Evolutionary conservation across 2,888 invertebrate species (phyloP).

Genomic region (Drosophila leonis): DNA sequence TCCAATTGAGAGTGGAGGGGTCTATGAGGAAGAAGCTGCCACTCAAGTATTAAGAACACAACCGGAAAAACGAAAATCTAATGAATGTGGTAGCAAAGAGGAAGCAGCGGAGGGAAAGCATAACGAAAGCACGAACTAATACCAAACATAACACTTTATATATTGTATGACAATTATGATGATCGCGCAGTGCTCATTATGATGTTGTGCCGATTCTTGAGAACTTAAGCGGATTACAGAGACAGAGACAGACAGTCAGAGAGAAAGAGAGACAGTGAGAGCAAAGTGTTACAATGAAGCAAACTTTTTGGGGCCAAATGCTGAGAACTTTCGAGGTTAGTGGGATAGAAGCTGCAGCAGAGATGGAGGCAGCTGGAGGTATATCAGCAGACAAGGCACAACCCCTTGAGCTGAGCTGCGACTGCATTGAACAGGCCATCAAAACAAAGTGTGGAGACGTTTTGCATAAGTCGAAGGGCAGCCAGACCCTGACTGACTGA

Average conservation of each 20-base stretch:
- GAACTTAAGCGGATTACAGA: conserved; percentile 75
- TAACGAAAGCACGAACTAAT: conserved; percentile 51
- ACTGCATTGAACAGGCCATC: conserved; percentile 63
- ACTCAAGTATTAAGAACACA: conserved; percentile 45
- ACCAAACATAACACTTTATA: conserved; percentile 16
- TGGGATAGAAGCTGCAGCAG: conserved; percentile 44
- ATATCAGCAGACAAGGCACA: conserved; percentile 33
- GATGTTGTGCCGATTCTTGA: conserved; percentile 73
- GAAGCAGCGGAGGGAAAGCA: conserved; percentile 58
- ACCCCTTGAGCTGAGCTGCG: conserved; percentile 37
- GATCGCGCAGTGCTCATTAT: conserved; percentile 50
- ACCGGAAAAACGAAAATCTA: conserved; percentile 54
- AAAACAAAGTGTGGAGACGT: conserved; percentile 42
- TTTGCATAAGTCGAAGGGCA: conserved; percentile 78
- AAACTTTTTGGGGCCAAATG: conserved; percentile 1
- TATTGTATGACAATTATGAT: conserved; percentile 23
- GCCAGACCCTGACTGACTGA: conserved; percentile 38
- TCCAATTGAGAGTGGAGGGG: conserved; percentile 26
- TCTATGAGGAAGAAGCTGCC: conserved; percentile 3
- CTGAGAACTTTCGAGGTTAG: conserved; percentile 69
- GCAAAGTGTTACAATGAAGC: conserved; percentile 69
- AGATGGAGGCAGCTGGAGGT: too few relatives aligned
- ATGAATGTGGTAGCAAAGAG: conserved; percentile 20
- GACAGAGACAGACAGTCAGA: conserved; percentile 14
- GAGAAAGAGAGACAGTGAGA: conserved; percentile 36